A percentile compares a stretch with the other conserved stretches of the same genome.
Conservation (phyloP, 1,140 invertebrate genomes). For the Oscheius sp. region DNA sequence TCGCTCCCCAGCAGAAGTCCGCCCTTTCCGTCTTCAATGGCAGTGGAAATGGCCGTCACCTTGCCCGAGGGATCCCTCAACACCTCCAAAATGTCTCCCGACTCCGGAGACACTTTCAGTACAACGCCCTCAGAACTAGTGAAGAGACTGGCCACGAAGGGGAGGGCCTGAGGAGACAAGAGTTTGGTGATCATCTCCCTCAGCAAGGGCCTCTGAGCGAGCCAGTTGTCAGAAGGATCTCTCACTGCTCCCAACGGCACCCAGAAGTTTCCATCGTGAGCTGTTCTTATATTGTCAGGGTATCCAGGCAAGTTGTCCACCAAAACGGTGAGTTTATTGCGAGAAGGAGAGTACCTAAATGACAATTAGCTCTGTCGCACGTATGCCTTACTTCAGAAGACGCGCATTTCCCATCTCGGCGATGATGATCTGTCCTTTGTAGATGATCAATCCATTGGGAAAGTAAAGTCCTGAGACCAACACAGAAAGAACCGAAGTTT, state of each 20-base stretch:
- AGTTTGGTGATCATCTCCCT: constrained; percentile 25
- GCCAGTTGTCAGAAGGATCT: constrained; percentile 2
- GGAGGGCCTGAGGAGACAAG: constrained; percentile 15
- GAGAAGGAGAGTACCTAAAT: constrained; percentile 23
- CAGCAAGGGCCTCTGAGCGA: neutral
- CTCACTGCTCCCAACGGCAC: neutral
- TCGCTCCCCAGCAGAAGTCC: constrained; percentile 20
- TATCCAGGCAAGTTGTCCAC: constrained; percentile 42
- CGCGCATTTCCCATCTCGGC: constrained; percentile 28
- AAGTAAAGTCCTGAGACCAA: constrained; percentile 22
- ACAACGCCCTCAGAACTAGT: constrained; percentile 17
- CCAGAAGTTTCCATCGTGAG: constrained; percentile 28
- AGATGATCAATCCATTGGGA: constrained; percentile 26
- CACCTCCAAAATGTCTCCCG: constrained; percentile 26
- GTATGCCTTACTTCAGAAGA: constrained; percentile 10
- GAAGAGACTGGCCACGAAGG: neutral
- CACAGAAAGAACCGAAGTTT: constrained; percentile 9
- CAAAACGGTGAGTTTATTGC: neutral
- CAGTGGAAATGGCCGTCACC: constrained; percentile 15
- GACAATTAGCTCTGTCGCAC: neutral
- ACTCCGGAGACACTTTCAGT: constrained; percentile 19
- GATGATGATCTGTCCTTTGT: constrained; percentile 21
- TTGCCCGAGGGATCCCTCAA: constrained; percentile 26
- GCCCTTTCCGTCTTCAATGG: constrained; percentile 32
- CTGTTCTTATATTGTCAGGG: constrained; percentile 38